phyloP scores from a whole-genome alignment of 2,888 invertebrate genomes.

The Agrotis exclamationis region DNA sequence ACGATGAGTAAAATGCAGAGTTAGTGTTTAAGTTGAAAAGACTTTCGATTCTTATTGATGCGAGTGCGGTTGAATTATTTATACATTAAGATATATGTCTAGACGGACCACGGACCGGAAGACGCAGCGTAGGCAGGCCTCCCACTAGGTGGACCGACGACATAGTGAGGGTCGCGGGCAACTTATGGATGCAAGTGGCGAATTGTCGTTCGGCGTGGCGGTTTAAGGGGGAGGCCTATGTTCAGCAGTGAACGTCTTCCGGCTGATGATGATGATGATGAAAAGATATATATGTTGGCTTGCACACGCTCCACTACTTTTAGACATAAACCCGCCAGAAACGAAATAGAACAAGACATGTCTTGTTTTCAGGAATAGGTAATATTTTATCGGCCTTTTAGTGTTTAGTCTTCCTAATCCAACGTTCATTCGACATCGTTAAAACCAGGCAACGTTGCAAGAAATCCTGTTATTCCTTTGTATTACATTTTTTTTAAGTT shows the following conservation, averaged over 20 bases:
- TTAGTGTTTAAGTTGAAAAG: constrained; percentile 24
- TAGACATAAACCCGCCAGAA: not conserved
- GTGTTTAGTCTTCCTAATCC: not conserved
- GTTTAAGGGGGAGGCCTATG: too few species aligned
- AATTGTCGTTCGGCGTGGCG: too few species aligned
- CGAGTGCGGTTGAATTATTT: constrained; percentile 18
- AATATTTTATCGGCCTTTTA: not conserved
- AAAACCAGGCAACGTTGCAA: not conserved
- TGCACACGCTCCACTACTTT: not conserved
- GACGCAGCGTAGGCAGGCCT: too few species aligned
- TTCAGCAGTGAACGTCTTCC: too few species aligned
- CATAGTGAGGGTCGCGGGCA: too few species aligned
- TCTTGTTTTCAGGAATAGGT: not conserved
- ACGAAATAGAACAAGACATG: not conserved
- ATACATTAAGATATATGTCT: too few species aligned
- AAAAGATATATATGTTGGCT: too few species aligned
- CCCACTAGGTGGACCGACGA: too few species aligned
- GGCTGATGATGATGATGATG: too few species aligned
- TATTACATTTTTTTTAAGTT: not conserved
- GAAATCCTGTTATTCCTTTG: not conserved
- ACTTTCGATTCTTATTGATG: constrained; percentile 29
- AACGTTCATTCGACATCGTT: not conserved
- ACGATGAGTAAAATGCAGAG: constrained; percentile 39
- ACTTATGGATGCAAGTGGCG: too few species aligned
- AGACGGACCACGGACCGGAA: too few species aligned